Evolutionary conservation across 2,113 vertebrate species (phyloP).

Genomic region (Pristiophorus japonicus): DNA sequence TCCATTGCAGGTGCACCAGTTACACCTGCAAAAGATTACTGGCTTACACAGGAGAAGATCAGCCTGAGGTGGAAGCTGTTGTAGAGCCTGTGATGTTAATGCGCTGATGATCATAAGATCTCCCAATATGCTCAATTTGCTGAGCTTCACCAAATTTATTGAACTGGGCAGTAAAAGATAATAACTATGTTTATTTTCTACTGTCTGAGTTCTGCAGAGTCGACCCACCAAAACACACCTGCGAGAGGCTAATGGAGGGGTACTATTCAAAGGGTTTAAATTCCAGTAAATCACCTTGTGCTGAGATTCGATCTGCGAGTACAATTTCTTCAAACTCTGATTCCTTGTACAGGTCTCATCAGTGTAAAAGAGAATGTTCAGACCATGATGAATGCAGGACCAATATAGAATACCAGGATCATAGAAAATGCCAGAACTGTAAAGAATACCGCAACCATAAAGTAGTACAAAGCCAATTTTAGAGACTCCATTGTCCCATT

Average conservation of each 20-base stretch:
- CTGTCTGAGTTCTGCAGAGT: background rate
- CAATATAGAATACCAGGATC: background rate
- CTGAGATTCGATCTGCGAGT: background rate
- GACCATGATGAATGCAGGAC: background rate
- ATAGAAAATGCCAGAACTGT: background rate
- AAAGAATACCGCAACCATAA: background rate
- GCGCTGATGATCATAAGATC: background rate
- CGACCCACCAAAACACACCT: background rate
- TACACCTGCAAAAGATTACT: background rate
- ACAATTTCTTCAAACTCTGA: background rate
- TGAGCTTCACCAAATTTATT: background rate
- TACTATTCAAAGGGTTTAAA: background rate
- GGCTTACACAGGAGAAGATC: background rate
- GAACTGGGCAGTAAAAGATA: background rate
- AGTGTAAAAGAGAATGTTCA: background rate
- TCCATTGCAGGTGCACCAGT: background rate
- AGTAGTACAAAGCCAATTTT: background rate
- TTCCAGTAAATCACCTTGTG: background rate
- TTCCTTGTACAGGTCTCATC: background rate
- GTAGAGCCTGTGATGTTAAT: background rate
- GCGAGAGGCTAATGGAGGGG: background rate
- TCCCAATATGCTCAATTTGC: background rate
- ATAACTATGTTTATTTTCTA: background rate
- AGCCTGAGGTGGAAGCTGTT: background rate
- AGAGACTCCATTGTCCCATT: background rate